phyloP scores from a whole-genome alignment of 1,140 invertebrate species.

The Drosophila novamexicana region DNA sequence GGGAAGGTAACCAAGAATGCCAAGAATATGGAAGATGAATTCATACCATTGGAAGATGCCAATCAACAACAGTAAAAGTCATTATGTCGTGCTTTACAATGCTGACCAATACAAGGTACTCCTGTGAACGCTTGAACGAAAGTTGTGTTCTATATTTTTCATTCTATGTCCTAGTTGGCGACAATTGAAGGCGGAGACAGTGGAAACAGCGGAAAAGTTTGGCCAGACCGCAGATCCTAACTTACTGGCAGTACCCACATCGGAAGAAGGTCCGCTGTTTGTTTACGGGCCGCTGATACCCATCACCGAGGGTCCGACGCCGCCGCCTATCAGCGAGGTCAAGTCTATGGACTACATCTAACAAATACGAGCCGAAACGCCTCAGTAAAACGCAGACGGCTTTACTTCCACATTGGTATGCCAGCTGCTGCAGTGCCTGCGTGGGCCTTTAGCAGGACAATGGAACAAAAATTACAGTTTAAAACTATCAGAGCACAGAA shows the following conservation, averaged over 20 bases:
- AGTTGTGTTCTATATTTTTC: too few relatives aligned
- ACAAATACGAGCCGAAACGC: slow-evolving; percentile 90
- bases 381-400: slow-evolving; percentile 91
- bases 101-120: too few relatives aligned
- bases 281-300: slow-evolving; percentile 87
- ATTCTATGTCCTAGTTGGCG: too few relatives aligned
- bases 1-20: too few relatives aligned
- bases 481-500: slow-evolving; percentile 45
- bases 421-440: slow-evolving; percentile 89
- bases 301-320: slow-evolving; percentile 89
- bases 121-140: too few relatives aligned
- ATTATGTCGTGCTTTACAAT: too few relatives aligned
- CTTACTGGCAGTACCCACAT: slow-evolving; percentile 89
- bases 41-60: too few relatives aligned
- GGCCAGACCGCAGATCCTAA: slow-evolving; percentile 85
- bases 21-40: too few relatives aligned
- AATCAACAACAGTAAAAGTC: too few relatives aligned
- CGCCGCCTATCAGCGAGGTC: slow-evolving; percentile 89
- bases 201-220: too few relatives aligned
- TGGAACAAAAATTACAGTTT: too few relatives aligned
- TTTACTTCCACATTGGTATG: slow-evolving; percentile 89
- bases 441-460: slow-evolving; percentile 18
- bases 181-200: slow-evolving; percentile 85
- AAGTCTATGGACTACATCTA: slow-evolving; percentile 89
- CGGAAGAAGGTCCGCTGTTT: slow-evolving; percentile 91